phyloP scores from a whole-genome alignment of 1,140 invertebrate species.

The Luehdorfia chinensis region DNA sequence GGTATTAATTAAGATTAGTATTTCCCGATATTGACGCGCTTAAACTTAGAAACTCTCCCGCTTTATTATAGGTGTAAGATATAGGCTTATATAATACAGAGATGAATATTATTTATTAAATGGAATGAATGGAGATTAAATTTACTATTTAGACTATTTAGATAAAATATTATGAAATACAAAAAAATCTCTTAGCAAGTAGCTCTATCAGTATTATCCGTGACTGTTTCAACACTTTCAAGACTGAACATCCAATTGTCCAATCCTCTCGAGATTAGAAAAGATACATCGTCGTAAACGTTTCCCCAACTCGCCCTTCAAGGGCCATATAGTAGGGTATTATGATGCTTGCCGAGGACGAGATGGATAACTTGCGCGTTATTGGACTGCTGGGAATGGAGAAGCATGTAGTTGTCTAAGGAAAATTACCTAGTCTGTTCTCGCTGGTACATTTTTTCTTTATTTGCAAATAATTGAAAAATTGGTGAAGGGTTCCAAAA shows the following conservation, averaged over 20 bases:
- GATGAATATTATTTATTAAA: too few species aligned
- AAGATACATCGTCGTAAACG: conserved; percentile 1
- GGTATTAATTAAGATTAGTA: too few species aligned
- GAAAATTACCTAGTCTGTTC: neutral
- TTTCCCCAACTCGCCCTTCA: conserved; percentile 2
- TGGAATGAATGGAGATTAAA: too few species aligned
- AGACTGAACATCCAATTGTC: conserved; percentile 2
- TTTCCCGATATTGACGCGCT: too few species aligned
- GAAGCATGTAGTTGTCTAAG: neutral
- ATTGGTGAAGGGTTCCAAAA: neutral
- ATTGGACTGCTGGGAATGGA: conserved; percentile 3
- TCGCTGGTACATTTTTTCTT: neutral
- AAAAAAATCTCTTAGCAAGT: too few species aligned
- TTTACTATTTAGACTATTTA: too few species aligned
- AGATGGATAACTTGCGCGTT: conserved; percentile 7
- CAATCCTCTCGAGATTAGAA: neutral
- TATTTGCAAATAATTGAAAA: neutral
- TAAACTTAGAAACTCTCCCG: too few species aligned
- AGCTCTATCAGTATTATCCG: too few species aligned
- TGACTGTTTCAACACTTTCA: neutral
- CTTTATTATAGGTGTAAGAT: too few species aligned
- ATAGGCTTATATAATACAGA: too few species aligned
- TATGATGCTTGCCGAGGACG: neutral
- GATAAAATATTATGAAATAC: too few species aligned
- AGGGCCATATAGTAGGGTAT: conserved; percentile 6